These are phyloP conservation scores for Meriones unguiculatus DNA, from an alignment of 2,113 vertebrate genomes.

Conservation along the genomic window DNA sequence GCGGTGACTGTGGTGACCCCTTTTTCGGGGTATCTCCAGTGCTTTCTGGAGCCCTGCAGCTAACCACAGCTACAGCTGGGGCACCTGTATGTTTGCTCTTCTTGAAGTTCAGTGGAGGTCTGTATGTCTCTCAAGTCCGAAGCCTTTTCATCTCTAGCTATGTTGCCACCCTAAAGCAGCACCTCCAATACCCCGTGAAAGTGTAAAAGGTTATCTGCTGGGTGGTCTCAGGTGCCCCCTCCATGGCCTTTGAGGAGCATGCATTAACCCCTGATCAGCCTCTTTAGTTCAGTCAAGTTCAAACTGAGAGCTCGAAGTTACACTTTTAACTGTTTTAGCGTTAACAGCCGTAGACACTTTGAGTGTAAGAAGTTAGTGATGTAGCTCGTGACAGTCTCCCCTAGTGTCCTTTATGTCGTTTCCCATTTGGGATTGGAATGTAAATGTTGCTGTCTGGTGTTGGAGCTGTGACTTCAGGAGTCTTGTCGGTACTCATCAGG, in stretches of 20 bases:
- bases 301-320: background rate
- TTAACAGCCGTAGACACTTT: background rate
- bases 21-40: background rate
- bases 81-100: background rate
- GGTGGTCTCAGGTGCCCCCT: background rate
- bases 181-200: fast-evolving
- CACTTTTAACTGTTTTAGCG: background rate
- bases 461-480: background rate
- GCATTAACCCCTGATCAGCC: background rate
- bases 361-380: background rate
- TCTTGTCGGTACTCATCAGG: background rate
- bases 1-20: background rate
- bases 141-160: background rate
- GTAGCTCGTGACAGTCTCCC: background rate
- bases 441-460: background rate
- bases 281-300: background rate
- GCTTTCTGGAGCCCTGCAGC: background rate
- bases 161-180: background rate
- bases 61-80: background rate
- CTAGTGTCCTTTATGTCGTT: background rate
- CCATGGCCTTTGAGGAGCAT: fast-evolving
- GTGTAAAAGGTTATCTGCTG: background rate
- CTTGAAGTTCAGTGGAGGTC: background rate
- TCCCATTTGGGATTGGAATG: background rate
- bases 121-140: background rate